phyloP scores from a whole-genome alignment of 2,113 vertebrate genomes.

The Talpa occidentalis region DNA sequence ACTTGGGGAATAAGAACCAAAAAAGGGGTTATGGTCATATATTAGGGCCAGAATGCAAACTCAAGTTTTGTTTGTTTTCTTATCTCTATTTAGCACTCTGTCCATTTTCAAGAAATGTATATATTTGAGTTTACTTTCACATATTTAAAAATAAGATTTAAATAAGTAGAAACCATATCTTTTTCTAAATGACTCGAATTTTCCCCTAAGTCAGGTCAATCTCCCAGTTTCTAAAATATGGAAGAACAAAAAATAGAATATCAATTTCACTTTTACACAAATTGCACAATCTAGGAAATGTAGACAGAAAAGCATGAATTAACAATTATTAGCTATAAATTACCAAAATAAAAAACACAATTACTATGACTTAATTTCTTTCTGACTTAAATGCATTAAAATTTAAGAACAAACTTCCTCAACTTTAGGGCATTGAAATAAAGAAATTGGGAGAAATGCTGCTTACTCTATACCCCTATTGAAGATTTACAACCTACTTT shows the following conservation, averaged over 20 bases:
- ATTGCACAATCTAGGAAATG: background rate
- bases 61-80: background rate
- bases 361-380: background rate
- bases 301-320: background rate
- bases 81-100: background rate
- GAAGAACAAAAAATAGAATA: background rate
- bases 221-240: constrained; percentile 8
- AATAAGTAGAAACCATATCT: background rate
- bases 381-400: background rate
- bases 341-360: background rate
- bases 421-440: constrained; percentile 20
- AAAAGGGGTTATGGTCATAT: background rate
- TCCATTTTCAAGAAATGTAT: background rate
- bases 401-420: constrained; percentile 6
- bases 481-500: background rate
- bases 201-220: constrained; percentile 7
- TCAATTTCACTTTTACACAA: constrained; percentile 44
- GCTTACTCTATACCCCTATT: background rate
- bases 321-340: constrained; percentile 1
- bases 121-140: background rate
- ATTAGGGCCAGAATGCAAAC: background rate
- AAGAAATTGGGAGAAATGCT: background rate
- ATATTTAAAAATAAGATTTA: constrained; percentile 41
- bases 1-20: background rate
- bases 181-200: constrained; percentile 41